These are phyloP conservation scores for Recurvirostra avosetta DNA, from an alignment of 2,113 vertebrate species.

Conservation along the genomic window DNA sequence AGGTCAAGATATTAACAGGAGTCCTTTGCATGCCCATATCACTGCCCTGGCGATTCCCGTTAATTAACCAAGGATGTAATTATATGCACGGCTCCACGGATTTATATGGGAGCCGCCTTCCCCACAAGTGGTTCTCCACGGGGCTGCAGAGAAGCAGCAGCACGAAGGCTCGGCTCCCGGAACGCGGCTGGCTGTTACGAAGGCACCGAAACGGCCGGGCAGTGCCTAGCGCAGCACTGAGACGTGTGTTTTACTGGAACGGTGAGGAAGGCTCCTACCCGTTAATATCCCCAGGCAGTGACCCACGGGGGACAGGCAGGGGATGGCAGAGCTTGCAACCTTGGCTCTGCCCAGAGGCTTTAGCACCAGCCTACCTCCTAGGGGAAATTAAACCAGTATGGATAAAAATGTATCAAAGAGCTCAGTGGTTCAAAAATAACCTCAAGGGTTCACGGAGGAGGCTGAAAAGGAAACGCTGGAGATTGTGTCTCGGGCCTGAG, in stretches of 20 bases:
- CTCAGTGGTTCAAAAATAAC: background rate
- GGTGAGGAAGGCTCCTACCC: too few species aligned
- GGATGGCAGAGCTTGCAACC: background rate
- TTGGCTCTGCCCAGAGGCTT: background rate
- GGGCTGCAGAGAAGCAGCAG: background rate
- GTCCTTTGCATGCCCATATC: fast-evolving
- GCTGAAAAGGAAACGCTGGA: background rate
- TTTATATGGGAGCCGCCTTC: fast-evolving
- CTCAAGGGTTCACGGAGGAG: background rate
- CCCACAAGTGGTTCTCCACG: background rate
- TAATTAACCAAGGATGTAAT: background rate
- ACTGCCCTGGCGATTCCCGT: background rate
- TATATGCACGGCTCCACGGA: fast-evolving
- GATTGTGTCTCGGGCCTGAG: background rate
- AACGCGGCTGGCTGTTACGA: fast-evolving
- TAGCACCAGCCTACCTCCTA: background rate
- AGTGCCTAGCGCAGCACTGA: background rate
- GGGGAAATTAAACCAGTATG: background rate
- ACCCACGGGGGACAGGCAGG: background rate
- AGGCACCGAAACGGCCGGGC: fast-evolving
- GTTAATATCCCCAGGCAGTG: fast-evolving
- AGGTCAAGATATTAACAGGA: too few species aligned
- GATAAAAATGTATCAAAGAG: background rate
- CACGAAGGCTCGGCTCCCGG: background rate
- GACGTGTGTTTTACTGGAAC: background rate